Percentiles rank a stretch among this genome's conserved stretches.
Conservation (phyloP, 1,140 invertebrate species). For the Parasteatoda tepidariorum region DNA sequence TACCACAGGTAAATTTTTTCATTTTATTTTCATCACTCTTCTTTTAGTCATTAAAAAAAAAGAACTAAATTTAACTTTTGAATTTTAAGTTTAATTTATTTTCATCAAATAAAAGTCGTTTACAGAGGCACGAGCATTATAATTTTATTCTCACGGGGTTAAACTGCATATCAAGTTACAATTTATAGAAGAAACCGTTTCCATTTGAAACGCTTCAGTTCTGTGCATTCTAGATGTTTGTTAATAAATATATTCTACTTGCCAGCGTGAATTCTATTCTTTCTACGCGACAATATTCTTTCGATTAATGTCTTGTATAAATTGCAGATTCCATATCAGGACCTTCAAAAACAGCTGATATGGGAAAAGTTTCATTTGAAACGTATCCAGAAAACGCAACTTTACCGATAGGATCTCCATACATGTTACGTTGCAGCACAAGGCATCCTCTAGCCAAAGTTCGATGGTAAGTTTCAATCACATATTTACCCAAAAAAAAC, state of each 20-base stretch:
- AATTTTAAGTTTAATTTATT: neutral
- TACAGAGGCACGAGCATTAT: no score
- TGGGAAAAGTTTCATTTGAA: neutral
- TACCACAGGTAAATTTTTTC: constrained; percentile 18
- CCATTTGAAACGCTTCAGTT: no score
- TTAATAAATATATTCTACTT: no score
- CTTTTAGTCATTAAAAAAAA: neutral
- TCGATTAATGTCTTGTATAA: no score
- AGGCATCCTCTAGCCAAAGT: constrained; percentile 23
- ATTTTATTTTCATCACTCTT: neutral
- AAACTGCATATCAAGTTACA: no score
- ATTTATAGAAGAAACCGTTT: no score
- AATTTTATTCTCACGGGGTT: no score
- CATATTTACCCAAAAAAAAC: no score
- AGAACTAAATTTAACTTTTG: neutral
- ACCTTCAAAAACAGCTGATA: neutral
- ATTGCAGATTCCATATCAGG: neutral
- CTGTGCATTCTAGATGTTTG: no score
- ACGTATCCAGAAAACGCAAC: constrained; percentile 29
- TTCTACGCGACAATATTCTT: no score
- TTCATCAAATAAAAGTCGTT: neutral
- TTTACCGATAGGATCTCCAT: constrained; percentile 11
- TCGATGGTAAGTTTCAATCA: constrained; percentile 24
- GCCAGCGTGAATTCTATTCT: no score
- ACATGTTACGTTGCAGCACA: constrained; percentile 33